phyloP scores from a whole-genome alignment of 2,797 vertebrate genomes.

The Mus caroli region DNA sequence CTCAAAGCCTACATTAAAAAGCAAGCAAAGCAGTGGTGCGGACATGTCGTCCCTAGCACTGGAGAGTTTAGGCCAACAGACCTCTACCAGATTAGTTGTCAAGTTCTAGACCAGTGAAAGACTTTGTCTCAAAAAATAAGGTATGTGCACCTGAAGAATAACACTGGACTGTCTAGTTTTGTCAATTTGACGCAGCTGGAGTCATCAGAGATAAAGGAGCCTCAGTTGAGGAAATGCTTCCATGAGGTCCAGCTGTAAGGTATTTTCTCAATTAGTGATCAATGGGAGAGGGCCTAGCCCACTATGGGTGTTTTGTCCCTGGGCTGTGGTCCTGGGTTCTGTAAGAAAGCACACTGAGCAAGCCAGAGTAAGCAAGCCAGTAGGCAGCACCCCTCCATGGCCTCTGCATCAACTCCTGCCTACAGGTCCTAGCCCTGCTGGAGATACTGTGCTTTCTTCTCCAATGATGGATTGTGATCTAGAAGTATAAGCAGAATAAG shows the following conservation, averaged over 20 bases:
- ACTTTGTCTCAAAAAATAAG: neutral
- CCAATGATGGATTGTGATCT: neutral
- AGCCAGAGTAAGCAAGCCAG: neutral
- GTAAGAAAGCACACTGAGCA: neutral
- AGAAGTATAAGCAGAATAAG: neutral
- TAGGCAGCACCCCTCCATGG: neutral
- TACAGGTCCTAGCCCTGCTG: neutral
- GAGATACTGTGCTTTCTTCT: neutral
- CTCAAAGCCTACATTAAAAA: neutral
- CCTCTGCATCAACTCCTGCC: neutral
- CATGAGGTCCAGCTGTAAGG: neutral
- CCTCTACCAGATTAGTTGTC: neutral
- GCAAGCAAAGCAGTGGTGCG: accelerated
- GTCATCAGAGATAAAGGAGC: neutral
- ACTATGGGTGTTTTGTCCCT: neutral
- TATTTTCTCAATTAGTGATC: neutral
- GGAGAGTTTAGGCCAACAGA: neutral
- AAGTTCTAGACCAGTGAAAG: neutral
- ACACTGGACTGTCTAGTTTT: neutral
- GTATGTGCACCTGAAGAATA: neutral
- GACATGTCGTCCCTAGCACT: neutral
- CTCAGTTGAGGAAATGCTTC: neutral
- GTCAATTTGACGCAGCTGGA: neutral
- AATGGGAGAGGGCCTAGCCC: neutral
- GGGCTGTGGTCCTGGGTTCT: neutral